Percentiles rank a stretch among this genome's conserved stretches.
Conservation (phyloP, 2,888 invertebrate genomes). For the Troglohyphantes excavatus region DNA sequence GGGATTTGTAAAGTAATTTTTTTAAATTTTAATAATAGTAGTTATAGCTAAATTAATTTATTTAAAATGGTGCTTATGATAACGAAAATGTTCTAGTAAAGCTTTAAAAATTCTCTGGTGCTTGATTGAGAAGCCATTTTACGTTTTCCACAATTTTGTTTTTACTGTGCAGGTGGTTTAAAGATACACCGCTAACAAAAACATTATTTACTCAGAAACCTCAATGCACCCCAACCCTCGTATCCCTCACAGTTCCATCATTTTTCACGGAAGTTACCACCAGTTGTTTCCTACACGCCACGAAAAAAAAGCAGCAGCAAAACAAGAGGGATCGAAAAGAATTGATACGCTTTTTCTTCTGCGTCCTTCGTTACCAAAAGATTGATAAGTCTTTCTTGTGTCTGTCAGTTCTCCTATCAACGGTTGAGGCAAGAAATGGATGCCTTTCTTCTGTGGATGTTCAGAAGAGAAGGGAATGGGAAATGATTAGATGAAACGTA, state of each 20-base stretch:
- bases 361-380: conserved; percentile 17
- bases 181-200: too few species aligned
- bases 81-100: too few species aligned
- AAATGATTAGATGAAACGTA: conserved; percentile 78
- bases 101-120: too few species aligned
- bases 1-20: too few species aligned
- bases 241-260: not conserved
- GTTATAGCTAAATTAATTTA: too few species aligned
- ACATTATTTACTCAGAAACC: too few species aligned
- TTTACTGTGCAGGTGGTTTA: too few species aligned
- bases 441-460: conserved; percentile 34
- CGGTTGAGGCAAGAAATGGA: conserved; percentile 61
- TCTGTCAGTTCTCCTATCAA: conserved; percentile 73
- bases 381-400: conserved; percentile 68
- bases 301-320: not conserved
- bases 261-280: conserved; percentile 2
- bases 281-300: conserved; percentile 8
- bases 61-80: too few species aligned
- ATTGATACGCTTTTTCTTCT: conserved; percentile 10
- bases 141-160: too few species aligned
- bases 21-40: too few species aligned
- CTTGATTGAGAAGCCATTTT: too few species aligned
- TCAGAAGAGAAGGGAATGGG: conserved; percentile 25
- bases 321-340: not conserved
- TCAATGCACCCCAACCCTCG: too few species aligned